These are phyloP conservation scores for Aplodontia rufa DNA, from an alignment of 2,113 vertebrate genomes.

Conservation along the genomic window DNA sequence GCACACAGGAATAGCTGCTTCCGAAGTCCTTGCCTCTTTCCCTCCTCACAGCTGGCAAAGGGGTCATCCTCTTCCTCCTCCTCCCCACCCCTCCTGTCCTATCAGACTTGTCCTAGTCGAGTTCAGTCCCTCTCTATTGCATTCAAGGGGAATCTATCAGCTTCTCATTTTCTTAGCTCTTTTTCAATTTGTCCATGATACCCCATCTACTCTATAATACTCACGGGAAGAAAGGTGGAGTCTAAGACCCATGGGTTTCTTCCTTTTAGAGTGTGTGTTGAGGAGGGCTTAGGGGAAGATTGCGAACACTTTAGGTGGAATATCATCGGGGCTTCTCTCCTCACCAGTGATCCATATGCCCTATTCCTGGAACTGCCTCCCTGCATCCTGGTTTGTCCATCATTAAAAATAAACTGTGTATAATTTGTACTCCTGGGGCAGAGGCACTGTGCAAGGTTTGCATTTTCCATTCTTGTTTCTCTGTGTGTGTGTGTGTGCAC, in stretches of 20 bases:
- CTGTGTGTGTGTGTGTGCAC: background rate
- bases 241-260: background rate
- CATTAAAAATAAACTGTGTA: background rate
- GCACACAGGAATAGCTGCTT: background rate
- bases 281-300: background rate
- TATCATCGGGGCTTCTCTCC: background rate
- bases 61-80: too few relatives aligned
- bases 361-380: background rate
- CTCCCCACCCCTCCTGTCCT: accelerated
- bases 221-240: background rate
- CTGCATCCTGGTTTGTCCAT: background rate
- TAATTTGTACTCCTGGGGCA: background rate
- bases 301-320: background rate
- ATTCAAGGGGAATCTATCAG: background rate
- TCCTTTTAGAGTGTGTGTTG: background rate
- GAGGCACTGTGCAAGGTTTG: background rate
- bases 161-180: background rate
- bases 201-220: background rate
- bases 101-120: background rate
- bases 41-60: too few relatives aligned
- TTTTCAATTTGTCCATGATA: background rate
- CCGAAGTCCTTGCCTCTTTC: background rate
- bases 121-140: background rate
- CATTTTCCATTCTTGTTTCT: background rate
- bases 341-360: background rate